These are phyloP conservation scores for Palythoa grandiflora DNA, from an alignment of 92 coral and sea anemone species.

Conservation along the genomic window DNA sequence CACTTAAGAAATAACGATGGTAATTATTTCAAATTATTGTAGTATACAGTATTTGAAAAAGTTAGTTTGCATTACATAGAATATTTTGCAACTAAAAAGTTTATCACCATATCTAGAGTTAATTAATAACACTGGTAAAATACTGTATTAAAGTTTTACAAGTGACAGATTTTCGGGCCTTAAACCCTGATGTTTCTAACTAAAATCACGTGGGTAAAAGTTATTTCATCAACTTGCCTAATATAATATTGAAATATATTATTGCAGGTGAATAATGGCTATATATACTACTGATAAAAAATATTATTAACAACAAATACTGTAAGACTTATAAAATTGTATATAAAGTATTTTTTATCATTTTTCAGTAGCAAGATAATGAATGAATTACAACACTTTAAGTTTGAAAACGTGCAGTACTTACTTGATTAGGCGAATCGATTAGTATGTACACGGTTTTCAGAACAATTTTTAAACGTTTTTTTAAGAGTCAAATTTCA, in stretches of 20 bases:
- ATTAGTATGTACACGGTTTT: background rate
- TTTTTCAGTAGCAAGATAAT: background rate
- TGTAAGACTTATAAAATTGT: background rate
- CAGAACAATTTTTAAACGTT: background rate
- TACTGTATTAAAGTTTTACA: background rate
- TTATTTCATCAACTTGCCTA: background rate
- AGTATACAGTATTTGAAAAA: too few species aligned
- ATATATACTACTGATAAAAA: background rate
- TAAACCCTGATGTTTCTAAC: background rate
- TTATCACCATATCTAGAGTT: background rate
- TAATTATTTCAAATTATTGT: too few species aligned
- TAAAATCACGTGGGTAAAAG: background rate
- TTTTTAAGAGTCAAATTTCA: background rate
- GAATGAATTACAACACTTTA: too few species aligned
- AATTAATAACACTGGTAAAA: background rate
- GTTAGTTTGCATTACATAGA: too few species aligned
- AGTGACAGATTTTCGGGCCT: background rate
- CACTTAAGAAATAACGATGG: too few species aligned
- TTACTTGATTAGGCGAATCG: background rate
- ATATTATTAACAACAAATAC: background rate
- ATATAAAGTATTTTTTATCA: background rate
- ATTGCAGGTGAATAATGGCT: background rate
- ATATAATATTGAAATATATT: background rate
- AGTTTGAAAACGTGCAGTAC: background rate
- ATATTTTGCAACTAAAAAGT: too few species aligned